These are phyloP conservation scores for Dromococcyx pavoninus DNA, from an alignment of 2,797 vertebrate species.

Conservation along the genomic window DNA sequence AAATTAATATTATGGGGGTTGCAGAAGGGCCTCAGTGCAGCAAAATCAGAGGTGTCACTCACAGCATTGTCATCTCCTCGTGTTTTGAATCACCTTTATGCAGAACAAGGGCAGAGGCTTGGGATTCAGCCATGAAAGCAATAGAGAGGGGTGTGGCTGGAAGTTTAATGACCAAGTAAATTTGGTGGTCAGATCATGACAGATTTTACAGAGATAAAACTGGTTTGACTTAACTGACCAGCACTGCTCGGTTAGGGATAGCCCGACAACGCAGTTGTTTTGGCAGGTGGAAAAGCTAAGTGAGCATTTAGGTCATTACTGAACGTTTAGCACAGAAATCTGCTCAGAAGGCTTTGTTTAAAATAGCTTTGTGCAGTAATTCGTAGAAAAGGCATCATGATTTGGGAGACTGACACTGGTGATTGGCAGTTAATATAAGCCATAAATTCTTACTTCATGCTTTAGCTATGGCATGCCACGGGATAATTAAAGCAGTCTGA, in stretches of 20 bases:
- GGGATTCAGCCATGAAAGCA: not conserved
- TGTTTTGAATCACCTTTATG: not conserved
- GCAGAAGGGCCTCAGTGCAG: not conserved
- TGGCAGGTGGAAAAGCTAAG: not conserved
- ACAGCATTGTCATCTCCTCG: not conserved
- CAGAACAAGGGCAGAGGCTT: not conserved
- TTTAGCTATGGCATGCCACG: conserved; percentile 25
- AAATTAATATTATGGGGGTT: not conserved
- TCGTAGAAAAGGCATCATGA: not conserved
- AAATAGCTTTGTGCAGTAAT: not conserved
- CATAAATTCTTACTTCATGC: conserved; percentile 63
- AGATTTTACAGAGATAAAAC: not conserved
- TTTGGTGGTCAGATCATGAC: no score
- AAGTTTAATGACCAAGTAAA: not conserved
- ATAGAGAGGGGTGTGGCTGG: not conserved
- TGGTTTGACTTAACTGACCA: not conserved
- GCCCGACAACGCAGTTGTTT: not conserved
- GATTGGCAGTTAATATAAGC: conserved; percentile 43
- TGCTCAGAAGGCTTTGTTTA: not conserved
- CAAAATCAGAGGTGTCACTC: not conserved
- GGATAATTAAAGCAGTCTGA: conserved; percentile 64
- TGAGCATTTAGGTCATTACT: not conserved
- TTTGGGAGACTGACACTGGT: conserved; percentile 37
- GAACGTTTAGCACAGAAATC: not conserved
- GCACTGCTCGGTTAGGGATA: not conserved